Conservation (phyloP, 2,113 vertebrate genomes). For the Bos taurus region DNA sequence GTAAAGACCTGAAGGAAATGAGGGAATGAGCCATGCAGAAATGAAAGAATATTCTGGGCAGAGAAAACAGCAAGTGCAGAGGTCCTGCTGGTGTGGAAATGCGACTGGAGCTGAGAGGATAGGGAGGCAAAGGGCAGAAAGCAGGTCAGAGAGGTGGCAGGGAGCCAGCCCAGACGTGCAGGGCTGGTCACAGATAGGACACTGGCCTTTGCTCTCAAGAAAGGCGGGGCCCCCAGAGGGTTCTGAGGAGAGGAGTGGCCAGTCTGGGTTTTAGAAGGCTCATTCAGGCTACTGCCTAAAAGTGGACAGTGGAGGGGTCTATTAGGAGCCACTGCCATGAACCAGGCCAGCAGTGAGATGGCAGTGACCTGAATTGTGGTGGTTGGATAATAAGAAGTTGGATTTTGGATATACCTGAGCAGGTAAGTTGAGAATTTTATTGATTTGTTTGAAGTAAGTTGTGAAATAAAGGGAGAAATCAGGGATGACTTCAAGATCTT, state of each 20-base stretch:
- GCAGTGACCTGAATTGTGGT: not conserved
- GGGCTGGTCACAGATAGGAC: not conserved
- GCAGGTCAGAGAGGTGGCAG: not conserved
- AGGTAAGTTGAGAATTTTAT: not conserved
- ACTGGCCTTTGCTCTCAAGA: not conserved
- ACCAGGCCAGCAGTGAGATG: not conserved
- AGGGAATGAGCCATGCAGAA: not conserved
- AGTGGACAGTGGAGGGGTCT: not conserved
- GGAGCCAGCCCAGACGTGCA: not conserved
- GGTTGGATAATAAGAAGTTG: not conserved
- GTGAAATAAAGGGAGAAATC: not conserved
- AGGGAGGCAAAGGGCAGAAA: not conserved
- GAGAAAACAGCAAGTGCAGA: not conserved
- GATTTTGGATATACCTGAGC: not conserved
- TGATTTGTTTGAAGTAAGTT: not conserved
- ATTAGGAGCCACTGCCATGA: not conserved
- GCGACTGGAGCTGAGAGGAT: not conserved
- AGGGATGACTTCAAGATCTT: not conserved
- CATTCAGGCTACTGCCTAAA: not conserved
- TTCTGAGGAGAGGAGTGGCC: not conserved
- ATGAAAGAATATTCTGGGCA: not conserved
- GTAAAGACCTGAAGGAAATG: not conserved
- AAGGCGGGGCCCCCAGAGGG: not conserved
- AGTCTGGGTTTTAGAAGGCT: not conserved
- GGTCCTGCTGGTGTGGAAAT: not conserved